phyloP scores from a whole-genome alignment of 1,140 invertebrate species.

The Rhagoletis pomonella region DNA sequence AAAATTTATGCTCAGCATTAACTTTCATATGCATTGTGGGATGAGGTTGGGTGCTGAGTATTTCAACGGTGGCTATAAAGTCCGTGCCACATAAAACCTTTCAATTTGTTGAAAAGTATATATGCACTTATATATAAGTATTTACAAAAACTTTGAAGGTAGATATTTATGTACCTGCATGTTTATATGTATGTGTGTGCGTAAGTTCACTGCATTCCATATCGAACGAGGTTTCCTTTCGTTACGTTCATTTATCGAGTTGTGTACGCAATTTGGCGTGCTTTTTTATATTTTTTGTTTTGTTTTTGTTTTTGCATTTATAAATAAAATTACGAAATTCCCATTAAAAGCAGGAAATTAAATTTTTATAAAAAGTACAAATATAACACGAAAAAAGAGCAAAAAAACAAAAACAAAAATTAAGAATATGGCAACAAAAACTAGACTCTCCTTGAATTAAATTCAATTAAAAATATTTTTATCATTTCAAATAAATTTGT shows the following conservation, averaged over 20 bases:
- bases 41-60: not conserved
- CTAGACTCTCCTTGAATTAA: slow-evolving; percentile 43
- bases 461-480: slow-evolving; percentile 49
- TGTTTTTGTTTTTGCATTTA: slow-evolving; percentile 6
- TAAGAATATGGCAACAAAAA: slow-evolving; percentile 16
- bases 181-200: not conserved
- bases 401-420: not conserved
- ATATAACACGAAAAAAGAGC: not conserved
- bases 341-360: slow-evolving; percentile 41
- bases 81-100: slow-evolving; percentile 4
- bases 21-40: not conserved
- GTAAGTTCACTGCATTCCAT: not conserved
- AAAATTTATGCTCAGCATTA: no score
- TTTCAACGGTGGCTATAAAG: not conserved
- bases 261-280: not conserved
- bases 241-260: not conserved
- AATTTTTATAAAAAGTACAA: slow-evolving; percentile 32
- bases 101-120: not conserved
- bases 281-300: not conserved
- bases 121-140: not conserved
- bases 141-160: no score
- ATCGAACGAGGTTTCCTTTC: not conserved
- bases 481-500: slow-evolving; percentile 42
- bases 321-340: slow-evolving; percentile 45
- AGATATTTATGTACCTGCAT: no score